Evolutionary conservation across 2,113 vertebrate genomes (phyloP), one percentile per base, ranked within the genome.

Genomic region (Ammospiza nelsoni): DNA sequence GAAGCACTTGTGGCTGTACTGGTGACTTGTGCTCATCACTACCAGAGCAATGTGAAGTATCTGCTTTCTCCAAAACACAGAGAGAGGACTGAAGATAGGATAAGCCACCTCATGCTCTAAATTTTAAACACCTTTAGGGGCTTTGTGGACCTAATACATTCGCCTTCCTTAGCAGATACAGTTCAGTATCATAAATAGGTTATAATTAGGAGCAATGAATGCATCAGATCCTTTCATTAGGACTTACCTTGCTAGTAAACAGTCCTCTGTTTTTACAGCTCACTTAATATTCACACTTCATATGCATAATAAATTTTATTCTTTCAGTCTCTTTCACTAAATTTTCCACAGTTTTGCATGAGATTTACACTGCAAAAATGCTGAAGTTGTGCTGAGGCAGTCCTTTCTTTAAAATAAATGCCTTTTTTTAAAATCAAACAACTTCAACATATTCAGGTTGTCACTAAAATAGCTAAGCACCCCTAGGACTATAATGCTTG

Each of bases 401-500:
- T 58, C 82, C 90, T 76, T 81, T 71, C 55, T 76, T 87, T 65
- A 61, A 90, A 83, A 66, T 20, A 6, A 68, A 43, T 33, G 24
- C 5, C 55, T 33, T 25, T 35, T 61, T 37, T 29, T 9, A 2
- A 2, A 37, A 44, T 88, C 39, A 12, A 58, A 51, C 74, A 35
- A 88, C 41, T 91, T 95, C 80, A 87, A 13, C 58, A 80, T 90
- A 90, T 89, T 91, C 76, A 92, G 77, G 48, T 92, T 97, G 95
- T 95, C 93, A 97, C 93, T 72, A 84, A 79, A 95, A 94, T 84
- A 96, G 94, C 96, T 90, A 95, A 97, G 97, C 96, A 97, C 94
- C 82, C 95, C 66, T 96, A 96, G 94, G 92, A 96, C 94, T 95
- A 89, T 71, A 96, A 87, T 95, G 96, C 97, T 95, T 97, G 95